Evolutionary conservation across 2,888 invertebrate species (phyloP), one percentile per base, ranked within the genome.

Genomic region (Lydus trimaculatus): DNA sequence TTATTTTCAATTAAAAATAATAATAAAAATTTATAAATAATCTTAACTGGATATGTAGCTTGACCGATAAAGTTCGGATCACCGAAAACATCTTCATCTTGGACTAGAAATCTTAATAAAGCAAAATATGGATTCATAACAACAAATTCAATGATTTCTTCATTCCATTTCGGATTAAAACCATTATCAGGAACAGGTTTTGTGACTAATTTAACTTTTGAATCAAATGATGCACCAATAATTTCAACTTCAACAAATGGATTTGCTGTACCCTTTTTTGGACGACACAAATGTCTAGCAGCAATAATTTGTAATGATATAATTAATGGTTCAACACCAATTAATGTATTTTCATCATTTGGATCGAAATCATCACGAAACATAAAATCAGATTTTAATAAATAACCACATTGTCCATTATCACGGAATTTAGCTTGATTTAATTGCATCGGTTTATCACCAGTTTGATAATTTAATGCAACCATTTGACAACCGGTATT

Each of bases 11-110:
- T 28, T 39, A 60, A 61, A 66, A 59, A 31, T 48, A 17, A 17
- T 39, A 31, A 23, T 61, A 33, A n/a, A 39, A 25, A 60, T 31
- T 58, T 36, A 28, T 64, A 56, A 20, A 9, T 5, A 63, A 61
- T 64, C 83, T 86, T 85, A 76, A 97, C 89, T 0, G 98, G 97
- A 86, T 92, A 97, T 13, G 96, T 95, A 52, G 96, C 96, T 86
- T 99, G 99, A 0, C 98, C 98, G 71, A 98, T 93, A 84, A 98
- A 97, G 87, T 97, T 97, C 13, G 92, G 94, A 80, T 98, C 98
- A 0, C 97, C 97, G 86, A 99, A 99, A 88, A 97, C 95, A 83
- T 99, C 99, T 84, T 97, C 98, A 84, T 97, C 97, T 85, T 96
- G 94, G 0, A 97, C 94, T 52, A 94, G 89, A 84, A 98, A 97